Evolutionary conservation across 2,888 invertebrate species (phyloP).

Genomic region (Formica aserva): DNA sequence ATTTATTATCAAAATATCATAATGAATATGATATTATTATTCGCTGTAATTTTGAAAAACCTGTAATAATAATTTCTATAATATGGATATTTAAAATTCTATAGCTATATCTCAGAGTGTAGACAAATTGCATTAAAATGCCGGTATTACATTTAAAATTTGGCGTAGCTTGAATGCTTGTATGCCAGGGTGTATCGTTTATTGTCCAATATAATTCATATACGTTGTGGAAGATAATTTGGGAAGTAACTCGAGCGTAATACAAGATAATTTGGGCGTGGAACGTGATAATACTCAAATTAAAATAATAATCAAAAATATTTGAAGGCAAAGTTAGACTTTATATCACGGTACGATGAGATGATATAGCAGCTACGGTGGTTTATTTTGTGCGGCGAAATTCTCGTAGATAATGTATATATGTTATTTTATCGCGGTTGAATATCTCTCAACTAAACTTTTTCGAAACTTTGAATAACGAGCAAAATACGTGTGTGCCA

Average conservation of each 20-base stretch:
- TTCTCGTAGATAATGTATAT: conserved; percentile 38
- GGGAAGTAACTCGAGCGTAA: conserved; percentile 45
- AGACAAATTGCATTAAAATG: conserved; percentile 35
- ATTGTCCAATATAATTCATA: conserved; percentile 44
- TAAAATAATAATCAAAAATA: conserved; percentile 54
- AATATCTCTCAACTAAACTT: conserved; percentile 46
- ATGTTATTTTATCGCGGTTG: conserved; percentile 42
- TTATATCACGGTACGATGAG: neutral
- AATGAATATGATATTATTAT: neutral
- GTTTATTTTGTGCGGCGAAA: conserved; percentile 39
- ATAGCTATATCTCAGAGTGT: conserved; percentile 17
- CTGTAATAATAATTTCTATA: conserved; percentile 27
- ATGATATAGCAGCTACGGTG: conserved; percentile 16
- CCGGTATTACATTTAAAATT: conserved; percentile 27
- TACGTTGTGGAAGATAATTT: conserved; percentile 41
- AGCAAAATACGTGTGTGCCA: conserved; percentile 20
- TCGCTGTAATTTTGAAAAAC: neutral
- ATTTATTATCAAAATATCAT: neutral
- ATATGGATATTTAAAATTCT: neutral
- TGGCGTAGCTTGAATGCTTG: conserved; percentile 23
- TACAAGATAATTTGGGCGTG: conserved; percentile 46
- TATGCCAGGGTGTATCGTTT: conserved; percentile 34
- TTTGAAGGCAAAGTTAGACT: conserved; percentile 34
- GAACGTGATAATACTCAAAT: conserved; percentile 36
- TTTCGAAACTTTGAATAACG: conserved; percentile 43